phyloP scores from a whole-genome alignment of 2,797 vertebrate genomes.

The Tarsius wallacei region DNA sequence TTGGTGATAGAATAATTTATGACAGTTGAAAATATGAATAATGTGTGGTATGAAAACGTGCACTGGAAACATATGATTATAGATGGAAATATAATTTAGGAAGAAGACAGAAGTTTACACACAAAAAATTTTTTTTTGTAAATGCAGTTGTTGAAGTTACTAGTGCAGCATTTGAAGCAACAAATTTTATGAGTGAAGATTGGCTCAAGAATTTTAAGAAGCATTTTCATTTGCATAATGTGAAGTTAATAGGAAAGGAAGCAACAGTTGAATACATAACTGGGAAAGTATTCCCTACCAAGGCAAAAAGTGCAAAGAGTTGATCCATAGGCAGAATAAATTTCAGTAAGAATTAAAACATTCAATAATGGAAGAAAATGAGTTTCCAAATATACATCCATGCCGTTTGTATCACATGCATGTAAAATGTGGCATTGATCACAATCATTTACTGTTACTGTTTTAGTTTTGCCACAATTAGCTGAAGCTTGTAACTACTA shows the following conservation, averaged over 20 bases:
- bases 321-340: constrained; percentile 29
- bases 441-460: neutral
- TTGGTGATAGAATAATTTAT: constrained; percentile 4
- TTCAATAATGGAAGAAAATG: constrained; percentile 48
- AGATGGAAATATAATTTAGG: constrained; percentile 54
- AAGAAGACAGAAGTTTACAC: constrained; percentile 24
- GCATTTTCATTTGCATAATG: constrained; percentile 80
- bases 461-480: neutral
- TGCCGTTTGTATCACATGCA: neutral
- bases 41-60: constrained; percentile 11
- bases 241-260: constrained; percentile 76
- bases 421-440: neutral
- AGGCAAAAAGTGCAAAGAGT: constrained; percentile 31
- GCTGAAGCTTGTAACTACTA: neutral
- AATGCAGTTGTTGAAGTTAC: constrained; percentile 64
- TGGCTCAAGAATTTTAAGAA: constrained; percentile 75
- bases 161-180: constrained; percentile 65
- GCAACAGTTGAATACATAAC: constrained; percentile 61
- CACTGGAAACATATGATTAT: constrained; percentile 31
- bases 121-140: constrained; percentile 30
- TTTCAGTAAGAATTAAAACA: constrained; percentile 35
- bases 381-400: constrained; percentile 39
- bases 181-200: constrained; percentile 67
- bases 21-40: constrained; percentile 42
- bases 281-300: constrained; percentile 39